Base-by-base conservation (phyloP, 2,888 invertebrate genomes). In the Parnassius glacialis region DNA sequence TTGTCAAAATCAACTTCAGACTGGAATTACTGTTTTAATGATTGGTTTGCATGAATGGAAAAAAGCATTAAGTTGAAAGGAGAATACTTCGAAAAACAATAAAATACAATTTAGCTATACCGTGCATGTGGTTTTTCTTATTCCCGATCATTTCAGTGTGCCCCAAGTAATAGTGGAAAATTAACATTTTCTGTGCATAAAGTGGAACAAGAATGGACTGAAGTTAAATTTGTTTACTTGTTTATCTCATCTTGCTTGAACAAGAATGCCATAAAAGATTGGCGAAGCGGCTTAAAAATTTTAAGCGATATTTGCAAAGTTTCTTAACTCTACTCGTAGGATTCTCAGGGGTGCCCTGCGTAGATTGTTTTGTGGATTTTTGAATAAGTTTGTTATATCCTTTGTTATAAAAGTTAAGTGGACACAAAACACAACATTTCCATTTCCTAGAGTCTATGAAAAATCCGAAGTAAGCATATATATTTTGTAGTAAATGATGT, bases 241-340 rank as follows among this genome's bases (percentile, higher is more conserved):
- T 57, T 62, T 57, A 48, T 57, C 45, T 52, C 52, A 57, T 58
- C 43, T 54, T 54, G 25, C 48, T 16, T 41, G 50, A 62, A 58
- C 54, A 54, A 54, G 42, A 57, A 50, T 25, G 54, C 58, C 51
- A 58, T 62, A 58, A 62, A 62, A 58, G 58, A 62, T 60, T 44
- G 50, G 20, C 60, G 16, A 61, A 56, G 61, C 25, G 54, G 50
- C 58, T 59, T 58, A 50, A 62, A 62, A 58, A 51, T 62, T 62
- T 55, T 41, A 20, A 62, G 58, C 62, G 62, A 62, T 58, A 57
- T 62, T 62, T 58, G 54, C 54, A 58, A 62, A 62, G 45, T 62
- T 62, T 58, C 16, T 20, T 20, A 16, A 10, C 16, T 50, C 58
- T 59, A n/a, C n/a, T n/a, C n/a, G n/a, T n/a, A 62, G 50, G 55